These are phyloP conservation scores for Theristicus caerulescens DNA, from an alignment of 2,113 vertebrate species.

Conservation along the genomic window DNA sequence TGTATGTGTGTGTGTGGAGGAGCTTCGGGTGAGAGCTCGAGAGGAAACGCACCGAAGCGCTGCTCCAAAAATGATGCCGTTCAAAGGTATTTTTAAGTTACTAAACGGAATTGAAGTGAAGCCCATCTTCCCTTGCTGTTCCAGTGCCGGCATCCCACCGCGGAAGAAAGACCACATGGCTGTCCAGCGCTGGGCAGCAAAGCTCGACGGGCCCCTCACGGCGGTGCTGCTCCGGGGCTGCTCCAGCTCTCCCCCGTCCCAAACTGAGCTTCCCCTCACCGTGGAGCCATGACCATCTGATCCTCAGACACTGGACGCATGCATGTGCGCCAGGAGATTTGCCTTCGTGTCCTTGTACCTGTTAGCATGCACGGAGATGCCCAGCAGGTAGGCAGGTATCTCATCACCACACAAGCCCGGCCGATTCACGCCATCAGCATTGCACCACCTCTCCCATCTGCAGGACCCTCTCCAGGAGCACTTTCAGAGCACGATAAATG, in stretches of 20 bases:
- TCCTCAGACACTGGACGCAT: fast-evolving
- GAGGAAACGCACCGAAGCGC: fast-evolving
- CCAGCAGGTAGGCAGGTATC: not conserved
- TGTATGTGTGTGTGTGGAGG: not conserved
- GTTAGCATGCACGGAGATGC: not conserved
- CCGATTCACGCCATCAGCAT: fast-evolving
- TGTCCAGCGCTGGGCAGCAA: fast-evolving
- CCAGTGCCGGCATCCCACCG: fast-evolving
- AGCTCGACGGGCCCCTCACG: fast-evolving
- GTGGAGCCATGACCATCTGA: fast-evolving
- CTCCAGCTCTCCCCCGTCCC: not conserved
- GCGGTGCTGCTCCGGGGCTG: fast-evolving
- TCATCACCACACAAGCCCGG: not conserved
- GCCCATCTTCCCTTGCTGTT: fast-evolving
- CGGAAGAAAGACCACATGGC: fast-evolving
- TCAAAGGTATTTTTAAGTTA: not conserved
- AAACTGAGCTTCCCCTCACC: not conserved
- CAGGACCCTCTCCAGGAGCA: no score
- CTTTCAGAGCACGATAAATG: fast-evolving
- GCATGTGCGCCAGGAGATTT: fast-evolving
- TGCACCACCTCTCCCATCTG: not conserved
- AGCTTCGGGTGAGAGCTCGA: not conserved
- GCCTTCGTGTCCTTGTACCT: fast-evolving
- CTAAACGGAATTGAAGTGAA: not conserved
- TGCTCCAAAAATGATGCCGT: fast-evolving